Base-by-base conservation (phyloP, 2,113 vertebrate species). In the Neodon shergylaensis region DNA sequence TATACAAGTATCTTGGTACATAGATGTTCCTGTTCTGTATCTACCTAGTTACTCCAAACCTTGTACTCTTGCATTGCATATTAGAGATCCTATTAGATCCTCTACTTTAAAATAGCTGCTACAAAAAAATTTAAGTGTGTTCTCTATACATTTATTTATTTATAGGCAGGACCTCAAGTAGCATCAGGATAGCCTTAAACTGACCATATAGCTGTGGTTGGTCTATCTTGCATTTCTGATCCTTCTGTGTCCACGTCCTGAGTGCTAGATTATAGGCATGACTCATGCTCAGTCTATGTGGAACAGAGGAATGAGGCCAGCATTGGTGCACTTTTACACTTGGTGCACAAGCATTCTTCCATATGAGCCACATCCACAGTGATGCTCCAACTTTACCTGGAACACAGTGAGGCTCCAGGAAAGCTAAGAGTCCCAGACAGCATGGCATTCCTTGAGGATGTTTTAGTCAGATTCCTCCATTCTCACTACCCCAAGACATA, bases 401-500 rank as follows among this genome's bases (percentile, higher is more conserved):
- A 79, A 61, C 61, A 16, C 19, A 10, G 10, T 3, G 14, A 42
- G 31, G 52, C 8, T 33, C 16, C 8, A 73, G 68, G 61, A 78
- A 22, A 58, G 61, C 42, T 47, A 22, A 19, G 4, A 5, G 31
- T 66, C 21, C 0, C 39, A 63, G 3, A 44, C 10, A 63, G n/a
- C 72, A 66, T 26, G 68, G 49, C 66, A 42, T 77, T 94, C 72
- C 44, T 88, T 17, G 33, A 91, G 12, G 24, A n/a, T 49, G 42
- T n/a, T 72, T 92, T 76, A 90, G 54, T 44, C n/a, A 47, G 10
- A 19, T 24, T 77, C 11, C 86, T 88, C 49, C 39, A 85, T 39
- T 72, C 76, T 77, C 76, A 73, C 92, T 4, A 47, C 73, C 78
- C 92, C 33, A 94, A 86, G 73, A 94, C 65, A 92, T 1, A 74